These are phyloP conservation scores for Contarinia nasturtii DNA, from an alignment of 1,140 invertebrate genomes.

Conservation along the genomic window DNA sequence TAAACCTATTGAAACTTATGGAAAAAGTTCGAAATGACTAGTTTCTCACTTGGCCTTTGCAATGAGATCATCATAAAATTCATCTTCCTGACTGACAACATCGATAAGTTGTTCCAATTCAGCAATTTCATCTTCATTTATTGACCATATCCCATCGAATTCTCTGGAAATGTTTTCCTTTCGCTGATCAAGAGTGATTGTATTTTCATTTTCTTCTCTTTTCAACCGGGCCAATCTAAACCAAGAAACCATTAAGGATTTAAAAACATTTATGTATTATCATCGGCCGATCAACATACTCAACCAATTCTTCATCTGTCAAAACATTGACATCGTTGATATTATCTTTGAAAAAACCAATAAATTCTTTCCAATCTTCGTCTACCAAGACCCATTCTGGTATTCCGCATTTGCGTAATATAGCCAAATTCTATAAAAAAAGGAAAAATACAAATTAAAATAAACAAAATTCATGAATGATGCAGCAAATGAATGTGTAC, in stretches of 20 bases:
- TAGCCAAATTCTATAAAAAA: not conserved
- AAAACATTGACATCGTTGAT: not conserved
- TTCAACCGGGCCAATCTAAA: not conserved
- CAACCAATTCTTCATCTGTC: not conserved
- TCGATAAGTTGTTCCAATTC: not conserved
- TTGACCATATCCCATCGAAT: not conserved
- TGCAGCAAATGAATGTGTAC: too few species aligned
- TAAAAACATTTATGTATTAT: too few species aligned
- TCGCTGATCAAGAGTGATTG: not conserved
- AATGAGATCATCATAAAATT: too few species aligned
- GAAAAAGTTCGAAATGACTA: not conserved
- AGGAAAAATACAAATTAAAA: not conserved
- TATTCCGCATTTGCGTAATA: not conserved
- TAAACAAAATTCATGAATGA: not conserved
- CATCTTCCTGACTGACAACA: not conserved
- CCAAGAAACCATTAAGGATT: too few species aligned
- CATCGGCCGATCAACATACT: not conserved
- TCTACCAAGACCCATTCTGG: not conserved
- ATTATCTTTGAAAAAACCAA: not conserved
- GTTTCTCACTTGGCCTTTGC: too few species aligned
- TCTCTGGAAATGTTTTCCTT: not conserved
- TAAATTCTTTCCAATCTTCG: not conserved
- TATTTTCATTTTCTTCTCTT: not conserved
- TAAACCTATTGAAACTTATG: too few species aligned
- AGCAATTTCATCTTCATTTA: not conserved